A percentile compares a stretch with the other conserved stretches of the same genome.
These are phyloP conservation scores for Diloba caeruleocephala DNA, from an alignment of 2,888 invertebrate genomes.

Conservation along the genomic window DNA sequence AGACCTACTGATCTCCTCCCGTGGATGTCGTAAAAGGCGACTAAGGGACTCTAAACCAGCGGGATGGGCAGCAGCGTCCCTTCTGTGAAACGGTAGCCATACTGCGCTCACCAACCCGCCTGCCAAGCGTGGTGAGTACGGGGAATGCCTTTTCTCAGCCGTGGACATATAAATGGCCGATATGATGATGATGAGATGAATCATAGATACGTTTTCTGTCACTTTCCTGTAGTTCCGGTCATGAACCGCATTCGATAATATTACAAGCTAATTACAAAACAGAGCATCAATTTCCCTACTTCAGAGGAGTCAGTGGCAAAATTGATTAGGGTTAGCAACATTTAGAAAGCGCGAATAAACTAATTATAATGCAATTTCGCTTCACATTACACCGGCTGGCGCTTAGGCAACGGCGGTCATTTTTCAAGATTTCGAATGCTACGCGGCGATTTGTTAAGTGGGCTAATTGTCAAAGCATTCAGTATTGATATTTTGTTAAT, in stretches of 20 bases:
- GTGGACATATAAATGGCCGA: no score
- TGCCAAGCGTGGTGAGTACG: no score
- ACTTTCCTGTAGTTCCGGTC: not conserved
- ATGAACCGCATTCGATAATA: slow-evolving; percentile 12
- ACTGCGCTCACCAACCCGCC: no score
- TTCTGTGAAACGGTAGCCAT: no score
- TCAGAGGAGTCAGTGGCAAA: slow-evolving; percentile 37
- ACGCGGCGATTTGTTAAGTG: slow-evolving; percentile 47
- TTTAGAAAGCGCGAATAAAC: slow-evolving; percentile 74
- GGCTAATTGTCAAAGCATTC: slow-evolving; percentile 49
- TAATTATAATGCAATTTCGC: slow-evolving; percentile 70
- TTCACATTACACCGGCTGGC: slow-evolving; percentile 56
- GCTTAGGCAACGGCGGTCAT: slow-evolving; percentile 31
- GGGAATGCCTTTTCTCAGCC: no score
- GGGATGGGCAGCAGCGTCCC: no score
- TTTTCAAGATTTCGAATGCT: slow-evolving; percentile 55
- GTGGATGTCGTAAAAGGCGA: no score
- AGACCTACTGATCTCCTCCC: no score
- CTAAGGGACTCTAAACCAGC: no score
- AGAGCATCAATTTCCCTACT: slow-evolving; percentile 37
- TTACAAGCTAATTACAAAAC: slow-evolving; percentile 25
- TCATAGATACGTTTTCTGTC: no score
- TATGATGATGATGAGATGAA: no score
- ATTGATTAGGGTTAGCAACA: slow-evolving; percentile 60
- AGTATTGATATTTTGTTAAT: slow-evolving; percentile 36